Base-by-base conservation (phyloP, 2,888 invertebrate genomes). In the Apamea sordens region DNA sequence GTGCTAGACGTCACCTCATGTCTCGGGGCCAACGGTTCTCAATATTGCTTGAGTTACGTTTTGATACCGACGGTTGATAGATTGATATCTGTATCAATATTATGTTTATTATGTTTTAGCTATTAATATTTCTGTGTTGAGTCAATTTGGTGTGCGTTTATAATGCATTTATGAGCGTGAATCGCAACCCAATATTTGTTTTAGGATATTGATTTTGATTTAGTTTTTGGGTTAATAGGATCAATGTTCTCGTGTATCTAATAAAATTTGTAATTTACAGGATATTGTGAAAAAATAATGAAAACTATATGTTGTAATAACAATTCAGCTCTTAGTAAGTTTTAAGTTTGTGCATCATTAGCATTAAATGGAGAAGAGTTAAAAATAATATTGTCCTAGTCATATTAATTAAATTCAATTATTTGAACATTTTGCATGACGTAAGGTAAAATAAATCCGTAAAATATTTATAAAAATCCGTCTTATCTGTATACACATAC, bases 1-100 rank as follows among this genome's bases (percentile, higher is more conserved):
- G 95, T 94, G 94, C 92, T 91, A 92, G 92, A 91, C 93, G 93
- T 95, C 95, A 94, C 93, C 90, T 91, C 92, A 84, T 89, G 90
- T 92, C 93, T 89, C 84, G 80, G 74, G 77, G 79, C 77, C 91
- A 90, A 59, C 79, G 92, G 65, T 91, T 92, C 94, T 88, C 94
- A 93, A 93, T 84, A 80, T 87, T 85, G 84, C 76, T 75, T 76
- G 44, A 70, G 73, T 83, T 65, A 82, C 53, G 24, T 74, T 74
- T 80, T 80, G 79, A 79, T 82, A 74, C 11, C 78, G 56, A 44
- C 28, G 24, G 24, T 73, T 83, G 68, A 50, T 59, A 15, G 11
- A 11, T 24, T 41, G 15, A 65, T 47, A 59, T n/a, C n/a, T n/a
- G n/a, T n/a, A n/a, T n/a, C n/a, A n/a, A n/a, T n/a, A n/a, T n/a